Conservation (phyloP, 2,113 vertebrate genomes). For the Trachemys scripta region DNA sequence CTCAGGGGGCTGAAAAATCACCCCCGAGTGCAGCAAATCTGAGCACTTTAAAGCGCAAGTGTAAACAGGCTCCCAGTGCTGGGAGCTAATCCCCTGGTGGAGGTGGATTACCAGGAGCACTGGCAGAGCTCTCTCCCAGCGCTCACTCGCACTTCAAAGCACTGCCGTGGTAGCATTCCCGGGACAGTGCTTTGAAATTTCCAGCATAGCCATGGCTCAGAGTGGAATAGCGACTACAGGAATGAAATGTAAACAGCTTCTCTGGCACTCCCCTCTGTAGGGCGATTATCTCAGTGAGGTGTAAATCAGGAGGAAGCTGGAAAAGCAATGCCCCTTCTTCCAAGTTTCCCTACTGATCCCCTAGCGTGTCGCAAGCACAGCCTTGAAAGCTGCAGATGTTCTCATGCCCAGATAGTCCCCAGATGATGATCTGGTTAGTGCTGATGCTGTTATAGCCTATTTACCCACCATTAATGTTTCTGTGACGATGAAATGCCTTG, state of each 20-base stretch:
- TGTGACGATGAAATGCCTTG: slow-evolving; percentile 8
- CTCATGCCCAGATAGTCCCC: background rate
- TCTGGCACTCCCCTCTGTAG: background rate
- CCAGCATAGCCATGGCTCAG: background rate
- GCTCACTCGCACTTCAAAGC: too few relatives aligned
- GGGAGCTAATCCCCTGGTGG: too few relatives aligned
- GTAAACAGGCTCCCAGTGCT: too few relatives aligned
- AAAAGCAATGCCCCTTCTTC: background rate
- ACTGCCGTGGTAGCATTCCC: too few relatives aligned
- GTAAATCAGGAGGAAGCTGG: background rate
- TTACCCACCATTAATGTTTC: slow-evolving; percentile 26
- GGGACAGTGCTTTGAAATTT: too few relatives aligned
- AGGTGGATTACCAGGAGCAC: too few relatives aligned
- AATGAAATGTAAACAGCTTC: background rate
- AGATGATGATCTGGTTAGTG: background rate
- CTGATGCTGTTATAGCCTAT: slow-evolving; percentile 3
- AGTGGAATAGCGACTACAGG: background rate
- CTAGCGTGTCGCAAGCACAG: background rate
- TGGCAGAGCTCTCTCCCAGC: too few relatives aligned
- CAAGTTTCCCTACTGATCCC: background rate
- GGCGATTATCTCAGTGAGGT: background rate
- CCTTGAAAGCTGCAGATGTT: background rate
- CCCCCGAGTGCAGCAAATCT: too few relatives aligned
- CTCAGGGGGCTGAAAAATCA: too few relatives aligned
- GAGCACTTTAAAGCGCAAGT: too few relatives aligned